Evolutionary conservation across 2,888 invertebrate species (phyloP), one percentile per base, ranked within the genome.

Genomic region (Lutraria lutraria): DNA sequence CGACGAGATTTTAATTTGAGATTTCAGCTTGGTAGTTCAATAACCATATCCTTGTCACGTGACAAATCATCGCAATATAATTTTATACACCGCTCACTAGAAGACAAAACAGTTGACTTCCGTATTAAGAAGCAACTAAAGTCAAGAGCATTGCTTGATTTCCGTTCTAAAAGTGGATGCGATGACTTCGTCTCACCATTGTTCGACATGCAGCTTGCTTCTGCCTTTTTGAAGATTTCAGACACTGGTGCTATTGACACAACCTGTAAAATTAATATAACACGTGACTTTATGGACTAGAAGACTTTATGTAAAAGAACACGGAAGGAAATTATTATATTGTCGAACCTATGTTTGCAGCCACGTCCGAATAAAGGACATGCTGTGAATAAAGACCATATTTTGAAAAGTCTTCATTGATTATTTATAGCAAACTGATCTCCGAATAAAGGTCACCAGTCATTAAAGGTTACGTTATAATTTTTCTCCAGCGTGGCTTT

Each of bases 61-160:
- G 56, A 72, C 29, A 29, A 10, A 13, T 72, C 52, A 16, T 82
- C 76, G 56, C 87, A 83, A 76, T 76, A 87, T n/a, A 56, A 83
- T n/a, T 83, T 68, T 34, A 87, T 31, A 72, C 53, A 29, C 10
- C 25, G n/a, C n/a, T 88, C 88, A 15, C 85, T 85, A 53, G 85
- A 54, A 52, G 85, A 63, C 63, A 85, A 60, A 29, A 54, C 76
- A 72, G 81, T 85, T 52, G 91, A 87, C 63, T 84, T 81, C 81
- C 63, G 87, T 8, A 91, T 88, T n/a, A 91, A 82, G 31, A 91
- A 72, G 76, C 91, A 91, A 56, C 88, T 91, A 68, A 89, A 91
- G 80, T 91, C 91, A 21, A 82, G 83, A 12, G 85, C 72, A 82
- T 83, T 84, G 43, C 88, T 84, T 43, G 60, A 52, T 31, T 84